These are phyloP conservation scores for Gadopsis bispinosus DNA, from an alignment of 2,797 vertebrate species.

Conservation along the genomic window DNA sequence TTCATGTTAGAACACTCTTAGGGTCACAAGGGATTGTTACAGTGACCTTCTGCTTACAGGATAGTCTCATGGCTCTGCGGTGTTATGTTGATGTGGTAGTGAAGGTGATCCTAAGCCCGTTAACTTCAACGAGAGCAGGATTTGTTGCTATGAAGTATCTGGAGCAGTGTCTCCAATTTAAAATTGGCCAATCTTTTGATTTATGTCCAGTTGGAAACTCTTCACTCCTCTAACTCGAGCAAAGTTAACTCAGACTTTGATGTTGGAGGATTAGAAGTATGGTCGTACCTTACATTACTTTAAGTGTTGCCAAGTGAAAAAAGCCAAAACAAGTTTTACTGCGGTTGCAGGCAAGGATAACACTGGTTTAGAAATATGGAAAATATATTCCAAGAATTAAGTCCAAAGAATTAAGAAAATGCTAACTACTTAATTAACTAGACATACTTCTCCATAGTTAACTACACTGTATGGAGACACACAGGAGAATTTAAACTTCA, in stretches of 20 bases:
- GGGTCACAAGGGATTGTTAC: slow-evolving; percentile 5
- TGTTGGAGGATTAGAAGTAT: neutral
- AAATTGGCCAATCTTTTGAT: neutral
- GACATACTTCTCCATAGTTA: neutral
- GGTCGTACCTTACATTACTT: too few species aligned
- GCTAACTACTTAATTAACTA: neutral
- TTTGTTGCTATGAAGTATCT: neutral
- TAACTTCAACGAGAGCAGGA: neutral
- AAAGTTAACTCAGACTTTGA: slow-evolving; percentile 2
- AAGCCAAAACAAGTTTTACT: neutral
- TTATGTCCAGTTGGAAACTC: neutral
- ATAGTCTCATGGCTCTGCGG: slow-evolving; percentile 2
- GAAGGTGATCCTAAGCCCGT: neutral
- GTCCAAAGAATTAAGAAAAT: neutral
- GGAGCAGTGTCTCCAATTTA: neutral
- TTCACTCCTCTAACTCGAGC: neutral
- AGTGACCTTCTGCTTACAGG: slow-evolving; percentile 16
- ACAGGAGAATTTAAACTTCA: slow-evolving; percentile 14
- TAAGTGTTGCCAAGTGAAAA: slow-evolving; percentile 4
- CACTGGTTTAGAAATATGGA: neutral
- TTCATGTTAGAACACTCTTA: slow-evolving; percentile 1
- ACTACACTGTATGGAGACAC: neutral
- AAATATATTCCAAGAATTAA: neutral
- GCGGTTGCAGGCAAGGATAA: neutral
- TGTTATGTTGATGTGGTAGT: neutral